phyloP scores from a whole-genome alignment of 1,140 invertebrate genomes.

The Cotesia typhae region DNA sequence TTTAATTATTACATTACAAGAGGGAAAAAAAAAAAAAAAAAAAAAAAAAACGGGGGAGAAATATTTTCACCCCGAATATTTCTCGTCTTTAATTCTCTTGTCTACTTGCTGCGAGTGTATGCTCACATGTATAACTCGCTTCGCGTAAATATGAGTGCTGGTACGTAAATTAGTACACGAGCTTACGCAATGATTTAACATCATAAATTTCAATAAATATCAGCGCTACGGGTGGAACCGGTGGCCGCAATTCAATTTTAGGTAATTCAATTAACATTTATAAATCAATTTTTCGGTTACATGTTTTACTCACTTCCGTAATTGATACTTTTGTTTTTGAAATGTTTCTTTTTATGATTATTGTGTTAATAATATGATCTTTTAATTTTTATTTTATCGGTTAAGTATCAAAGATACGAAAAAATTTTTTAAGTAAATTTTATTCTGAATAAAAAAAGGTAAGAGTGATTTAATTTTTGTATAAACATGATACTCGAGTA shows the following conservation, averaged over 20 bases:
- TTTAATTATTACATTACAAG: too few species aligned
- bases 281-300: slow-evolving; percentile 25
- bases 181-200: background rate
- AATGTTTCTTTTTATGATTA: background rate
- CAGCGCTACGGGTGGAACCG: slow-evolving; percentile 15
- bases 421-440: too few species aligned
- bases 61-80: too few species aligned
- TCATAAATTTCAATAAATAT: slow-evolving; percentile 38
- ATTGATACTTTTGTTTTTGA: slow-evolving; percentile 9
- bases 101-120: background rate
- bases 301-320: slow-evolving; percentile 21
- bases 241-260: slow-evolving; percentile 33
- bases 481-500: too few species aligned
- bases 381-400: background rate
- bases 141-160: background rate
- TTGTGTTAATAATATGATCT: background rate
- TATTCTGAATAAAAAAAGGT: too few species aligned
- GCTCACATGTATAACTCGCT: too few species aligned
- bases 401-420: too few species aligned
- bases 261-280: slow-evolving; percentile 36
- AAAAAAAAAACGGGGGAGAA: too few species aligned
- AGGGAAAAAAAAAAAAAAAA: too few species aligned
- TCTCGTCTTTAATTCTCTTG: background rate
- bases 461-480: too few species aligned
- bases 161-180: background rate